phyloP scores from a whole-genome alignment of 2,113 vertebrate species.

The Pandion haliaetus region DNA sequence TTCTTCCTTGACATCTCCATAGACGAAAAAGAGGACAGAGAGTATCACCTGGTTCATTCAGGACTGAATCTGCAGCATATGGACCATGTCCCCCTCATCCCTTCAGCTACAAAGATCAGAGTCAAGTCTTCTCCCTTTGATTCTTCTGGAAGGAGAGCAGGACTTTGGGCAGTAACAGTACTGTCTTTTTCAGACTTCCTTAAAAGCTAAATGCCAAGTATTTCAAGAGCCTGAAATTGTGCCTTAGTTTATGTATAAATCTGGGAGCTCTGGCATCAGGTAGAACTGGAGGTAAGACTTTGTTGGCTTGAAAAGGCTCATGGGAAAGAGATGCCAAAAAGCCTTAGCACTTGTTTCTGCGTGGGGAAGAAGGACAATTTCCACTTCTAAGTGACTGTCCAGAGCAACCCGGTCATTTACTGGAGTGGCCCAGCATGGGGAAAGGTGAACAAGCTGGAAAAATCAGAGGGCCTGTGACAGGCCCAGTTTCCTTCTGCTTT shows the following conservation, averaged over 20 bases:
- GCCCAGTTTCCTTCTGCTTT: neutral
- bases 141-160: neutral
- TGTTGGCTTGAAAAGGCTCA: neutral
- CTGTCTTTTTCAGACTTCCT: neutral
- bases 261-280: neutral
- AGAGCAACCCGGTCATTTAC: neutral
- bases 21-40: neutral
- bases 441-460: neutral
- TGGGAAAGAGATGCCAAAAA: neutral
- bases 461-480: neutral
- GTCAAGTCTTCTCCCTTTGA: neutral
- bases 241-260: neutral
- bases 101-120: neutral
- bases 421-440: neutral
- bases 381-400: neutral
- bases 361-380: neutral
- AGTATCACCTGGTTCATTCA: neutral
- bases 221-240: neutral
- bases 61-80: accelerated
- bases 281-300: neutral
- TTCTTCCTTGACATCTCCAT: neutral
- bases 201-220: neutral
- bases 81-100: neutral
- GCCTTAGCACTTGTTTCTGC: neutral
- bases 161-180: neutral